phyloP scores from a whole-genome alignment of 23 tunicate species.

The Diplosoma virens region DNA sequence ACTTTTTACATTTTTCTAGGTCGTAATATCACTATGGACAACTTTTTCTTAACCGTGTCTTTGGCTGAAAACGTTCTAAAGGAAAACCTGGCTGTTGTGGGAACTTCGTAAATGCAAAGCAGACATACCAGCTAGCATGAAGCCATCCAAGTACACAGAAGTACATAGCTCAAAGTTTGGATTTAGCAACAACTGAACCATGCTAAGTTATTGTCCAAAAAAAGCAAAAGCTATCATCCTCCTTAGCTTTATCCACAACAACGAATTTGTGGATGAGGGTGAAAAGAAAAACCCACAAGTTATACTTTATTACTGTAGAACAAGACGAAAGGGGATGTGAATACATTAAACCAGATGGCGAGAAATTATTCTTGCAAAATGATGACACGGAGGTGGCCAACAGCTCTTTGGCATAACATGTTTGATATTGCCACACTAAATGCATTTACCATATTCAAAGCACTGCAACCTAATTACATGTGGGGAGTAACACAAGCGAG shows the following conservation, averaged over 20 bases:
- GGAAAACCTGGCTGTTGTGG: too few relatives aligned
- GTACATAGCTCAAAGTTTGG: too few relatives aligned
- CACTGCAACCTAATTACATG: slow-evolving; percentile 12
- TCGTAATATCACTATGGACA: too few relatives aligned
- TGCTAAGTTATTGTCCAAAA: too few relatives aligned
- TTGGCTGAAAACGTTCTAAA: too few relatives aligned
- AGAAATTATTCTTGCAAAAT: slow-evolving; percentile 5
- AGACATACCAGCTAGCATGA: neutral
- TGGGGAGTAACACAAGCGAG: slow-evolving; percentile 17
- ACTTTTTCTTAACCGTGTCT: too few relatives aligned
- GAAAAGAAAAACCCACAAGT: slow-evolving; percentile 1
- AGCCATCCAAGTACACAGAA: neutral
- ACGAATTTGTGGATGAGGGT: neutral
- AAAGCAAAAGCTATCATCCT: neutral
- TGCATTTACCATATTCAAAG: neutral
- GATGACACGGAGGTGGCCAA: neutral
- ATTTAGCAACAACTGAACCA: too few relatives aligned
- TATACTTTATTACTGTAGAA: neutral
- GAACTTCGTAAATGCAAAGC: neutral
- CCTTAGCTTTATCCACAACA: neutral
- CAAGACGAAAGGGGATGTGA: slow-evolving; percentile 1
- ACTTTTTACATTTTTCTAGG: too few relatives aligned
- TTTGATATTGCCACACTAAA: neutral
- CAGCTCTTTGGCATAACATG: slow-evolving; percentile 3
- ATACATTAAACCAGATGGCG: neutral